These are phyloP conservation scores for Lerema accius DNA, from an alignment of 1,140 invertebrate species.

Conservation along the genomic window DNA sequence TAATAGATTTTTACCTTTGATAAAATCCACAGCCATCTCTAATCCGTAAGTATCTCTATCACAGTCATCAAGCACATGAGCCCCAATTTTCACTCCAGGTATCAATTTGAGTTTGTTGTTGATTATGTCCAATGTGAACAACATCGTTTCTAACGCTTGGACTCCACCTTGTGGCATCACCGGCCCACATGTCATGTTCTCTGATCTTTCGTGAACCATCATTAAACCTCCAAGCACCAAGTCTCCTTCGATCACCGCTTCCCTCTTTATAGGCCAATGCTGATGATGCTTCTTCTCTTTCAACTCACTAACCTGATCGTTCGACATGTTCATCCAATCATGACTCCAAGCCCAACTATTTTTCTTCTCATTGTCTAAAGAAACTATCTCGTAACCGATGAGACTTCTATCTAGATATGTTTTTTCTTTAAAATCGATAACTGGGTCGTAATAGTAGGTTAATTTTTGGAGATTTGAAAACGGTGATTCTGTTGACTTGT, in stretches of 20 bases:
- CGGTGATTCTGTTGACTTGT: slow-evolving; percentile 48
- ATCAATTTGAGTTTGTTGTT: slow-evolving; percentile 86
- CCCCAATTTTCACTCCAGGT: slow-evolving; percentile 92
- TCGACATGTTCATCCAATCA: slow-evolving; percentile 64
- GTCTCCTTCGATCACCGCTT: slow-evolving; percentile 93
- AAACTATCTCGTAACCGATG: slow-evolving; percentile 38
- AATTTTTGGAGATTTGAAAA: slow-evolving; percentile 17
- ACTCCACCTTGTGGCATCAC: slow-evolving; percentile 97
- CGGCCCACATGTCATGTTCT: slow-evolving; percentile 88
- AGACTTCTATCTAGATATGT: slow-evolving; percentile 39
- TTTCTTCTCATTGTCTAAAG: slow-evolving; percentile 36
- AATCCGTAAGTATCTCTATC: slow-evolving; percentile 98
- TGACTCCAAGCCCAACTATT: slow-evolving; percentile 31
- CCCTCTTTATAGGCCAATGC: slow-evolving; percentile 93
- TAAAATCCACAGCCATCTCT: slow-evolving; percentile 98
- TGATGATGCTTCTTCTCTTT: slow-evolving; percentile 69
- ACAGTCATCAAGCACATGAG: slow-evolving; percentile 96
- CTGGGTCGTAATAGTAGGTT: slow-evolving; percentile 37
- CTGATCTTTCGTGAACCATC: slow-evolving; percentile 84
- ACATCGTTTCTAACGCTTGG: slow-evolving; percentile 95
- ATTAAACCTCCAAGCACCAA: slow-evolving; percentile 94
- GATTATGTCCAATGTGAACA: slow-evolving; percentile 94
- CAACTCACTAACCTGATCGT: slow-evolving; percentile 62
- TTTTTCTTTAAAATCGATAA: slow-evolving; percentile 44
- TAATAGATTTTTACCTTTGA: no score